phyloP scores from a whole-genome alignment of 1,140 invertebrate genomes.

The Drosophila prosaltans region DNA sequence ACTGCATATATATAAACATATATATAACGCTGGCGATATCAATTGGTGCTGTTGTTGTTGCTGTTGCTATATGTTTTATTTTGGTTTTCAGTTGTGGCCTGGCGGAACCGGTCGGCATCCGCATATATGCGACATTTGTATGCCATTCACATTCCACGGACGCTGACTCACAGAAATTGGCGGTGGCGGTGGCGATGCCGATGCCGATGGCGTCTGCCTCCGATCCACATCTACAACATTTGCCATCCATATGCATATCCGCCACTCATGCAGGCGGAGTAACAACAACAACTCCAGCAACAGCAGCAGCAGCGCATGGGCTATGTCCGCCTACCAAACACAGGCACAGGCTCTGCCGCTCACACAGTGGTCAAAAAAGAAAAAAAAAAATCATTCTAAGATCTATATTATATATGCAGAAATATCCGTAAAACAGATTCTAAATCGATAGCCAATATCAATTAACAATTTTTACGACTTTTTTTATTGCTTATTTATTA shows the following conservation, averaged over 20 bases:
- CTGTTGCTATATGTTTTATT: slow-evolving; percentile 42
- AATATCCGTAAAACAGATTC: too few species aligned
- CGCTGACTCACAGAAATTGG: slow-evolving; percentile 65
- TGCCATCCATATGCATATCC: slow-evolving; percentile 69
- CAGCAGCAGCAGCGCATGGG: slow-evolving; percentile 14
- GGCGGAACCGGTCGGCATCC: slow-evolving; percentile 62
- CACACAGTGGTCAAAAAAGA: background rate
- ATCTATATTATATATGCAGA: too few species aligned
- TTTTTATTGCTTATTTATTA: too few species aligned
- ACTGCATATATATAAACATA: background rate
- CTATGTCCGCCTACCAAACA: slow-evolving; percentile 59
- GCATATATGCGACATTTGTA: slow-evolving; percentile 69
- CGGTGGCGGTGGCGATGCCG: slow-evolving; percentile 42
- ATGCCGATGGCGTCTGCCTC: slow-evolving; percentile 31
- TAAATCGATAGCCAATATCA: too few species aligned
- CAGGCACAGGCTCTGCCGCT: background rate
- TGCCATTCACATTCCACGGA: slow-evolving; percentile 75
- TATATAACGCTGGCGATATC: slow-evolving; percentile 40
- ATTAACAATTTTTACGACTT: too few species aligned
- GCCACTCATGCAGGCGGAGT: slow-evolving; percentile 54
- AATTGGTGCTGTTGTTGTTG: slow-evolving; percentile 40
- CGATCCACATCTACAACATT: slow-evolving; percentile 20
- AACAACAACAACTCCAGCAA: background rate
- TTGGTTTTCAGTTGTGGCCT: slow-evolving; percentile 43
- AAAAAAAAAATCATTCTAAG: too few species aligned